Evolutionary conservation across 2,888 invertebrate species (phyloP).

Genomic region (Ceraclea dissimilis): DNA sequence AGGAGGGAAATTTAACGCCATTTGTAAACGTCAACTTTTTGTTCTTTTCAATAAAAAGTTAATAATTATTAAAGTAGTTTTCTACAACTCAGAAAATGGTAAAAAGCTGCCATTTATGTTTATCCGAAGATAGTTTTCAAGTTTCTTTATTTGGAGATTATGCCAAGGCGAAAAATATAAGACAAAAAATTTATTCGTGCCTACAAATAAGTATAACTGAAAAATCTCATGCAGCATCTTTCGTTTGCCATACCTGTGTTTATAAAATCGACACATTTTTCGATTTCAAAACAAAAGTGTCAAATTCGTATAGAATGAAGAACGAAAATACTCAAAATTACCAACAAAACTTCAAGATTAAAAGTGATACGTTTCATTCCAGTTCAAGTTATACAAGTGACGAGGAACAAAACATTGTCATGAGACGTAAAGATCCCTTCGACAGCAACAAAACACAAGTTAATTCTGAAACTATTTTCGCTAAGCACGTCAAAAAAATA

Average conservation of each 20-base stretch:
- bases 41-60: neutral
- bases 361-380: neutral
- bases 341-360: neutral
- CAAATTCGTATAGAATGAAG: neutral
- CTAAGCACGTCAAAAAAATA: constrained; percentile 10
- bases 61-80: no score
- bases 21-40: neutral
- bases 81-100: constrained; percentile 6
- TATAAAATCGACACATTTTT: constrained; percentile 11
- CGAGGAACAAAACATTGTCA: neutral
- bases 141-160: constrained; percentile 20
- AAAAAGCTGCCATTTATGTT: constrained; percentile 15
- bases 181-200: constrained; percentile 16
- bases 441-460: neutral
- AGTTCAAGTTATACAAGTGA: neutral
- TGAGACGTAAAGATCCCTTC: no score
- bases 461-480: constrained; percentile 9
- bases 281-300: constrained; percentile 9
- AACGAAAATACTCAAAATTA: neutral
- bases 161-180: constrained; percentile 12
- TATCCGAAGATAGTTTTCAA: constrained; percentile 17
- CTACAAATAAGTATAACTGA: constrained; percentile 9
- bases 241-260: constrained; percentile 12
- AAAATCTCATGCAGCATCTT: neutral
- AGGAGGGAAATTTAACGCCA: neutral